Base-by-base conservation (phyloP, 1,140 invertebrate genomes). In the Zaprionus tsacasi region DNA sequence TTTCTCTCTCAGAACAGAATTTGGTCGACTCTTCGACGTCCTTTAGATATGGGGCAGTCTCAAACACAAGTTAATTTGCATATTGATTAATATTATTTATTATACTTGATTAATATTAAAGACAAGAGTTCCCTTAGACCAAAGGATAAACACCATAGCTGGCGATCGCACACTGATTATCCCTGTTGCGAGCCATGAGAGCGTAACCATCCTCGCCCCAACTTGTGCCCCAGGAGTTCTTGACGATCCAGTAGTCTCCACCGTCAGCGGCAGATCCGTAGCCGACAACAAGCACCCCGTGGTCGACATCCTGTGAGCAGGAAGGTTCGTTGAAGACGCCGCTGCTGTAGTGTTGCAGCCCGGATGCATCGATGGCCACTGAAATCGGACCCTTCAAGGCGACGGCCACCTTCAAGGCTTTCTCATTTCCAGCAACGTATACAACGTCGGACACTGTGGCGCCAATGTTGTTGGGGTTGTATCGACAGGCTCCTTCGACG, bases 321-420 rank as follows among this genome's bases (percentile, higher is more conserved):
- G n/a, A n/a, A 8, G 38, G 40, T 8, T 70, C 54, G 17, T 71
- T 21, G 15, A 50, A 38, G 11, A 71, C 35, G 35, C 70, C 70
- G 6, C 36, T 25, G 27, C 35, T 15, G 27, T 71, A 71, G 33
- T 50, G 36, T 17, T 57, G 59, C 13, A 71, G 57, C 10, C 11
- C 7, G 12, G 13, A 15, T 30, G 60, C 52, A 38, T 58, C 43
- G n/a, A 71, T 52, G 17, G 70, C 61, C 61, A 65, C 70, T 2
- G 70, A 89, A 96, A 97, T 60, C 6, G 97, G 97, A 35, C 97
- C 97, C 59, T 96, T 92, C 3, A 94, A 95, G 13, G 96, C 96
- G 59, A 97, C 94, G 70, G 92, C 95, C 93, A 83, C 95, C 70
- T 92, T 95, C 1, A 98, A 93, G 58, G 94, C 94, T 0, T 94